Evolutionary conservation across 1,140 invertebrate genomes (phyloP), one percentile per base, ranked within the genome.

Genomic region (Calycopis cecrops): DNA sequence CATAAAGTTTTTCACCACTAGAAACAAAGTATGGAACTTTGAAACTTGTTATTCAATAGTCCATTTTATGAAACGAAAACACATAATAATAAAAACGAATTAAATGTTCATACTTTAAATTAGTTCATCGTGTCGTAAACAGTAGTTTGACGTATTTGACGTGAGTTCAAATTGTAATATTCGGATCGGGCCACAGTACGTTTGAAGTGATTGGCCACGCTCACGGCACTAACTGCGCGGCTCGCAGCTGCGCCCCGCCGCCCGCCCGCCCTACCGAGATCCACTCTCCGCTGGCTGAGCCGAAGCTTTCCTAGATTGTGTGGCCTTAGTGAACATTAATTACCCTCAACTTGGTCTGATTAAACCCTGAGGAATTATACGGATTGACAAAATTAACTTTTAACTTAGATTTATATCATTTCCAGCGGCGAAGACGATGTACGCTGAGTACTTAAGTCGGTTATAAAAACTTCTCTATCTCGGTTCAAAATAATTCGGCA

Each of bases 371-470:
- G 80, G 83, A 83, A 86, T 86, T 84, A 86, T 83, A 73, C 76
- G 74, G 78, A 84, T 84, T 83, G 80, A 84, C 79, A 82, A 86
- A 86, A 86, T 84, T 86, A 86, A 86, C 83, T 84, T 86, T 84
- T 84, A 86, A 86, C 79, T 83, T 73, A 81, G 75, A 86, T 86
- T 86, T 83, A 86, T 84, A 71, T 73, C 62, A 69, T 28, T 28
- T 28, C 21, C 65, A 73, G 59, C 38, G 28, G 59, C 53, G 48
- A 60, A 34, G 59, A 59, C 17, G 17, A 60, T 59, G 58, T 57
- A 65, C 35, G 63, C 52, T 52, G 51, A 61, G 59, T n/a, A 33
- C 12, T 17, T 16, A 14, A 37, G 9, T 8, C 14, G 2, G 21
- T 44, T 44, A 44, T 16, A 14, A 17, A 40, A 44, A 44, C 40